Evolutionary conservation across 92 coral and sea anemone genomes (phyloP), one percentile per base, ranked within the genome.

Genomic region (Pocillopora meandrina): DNA sequence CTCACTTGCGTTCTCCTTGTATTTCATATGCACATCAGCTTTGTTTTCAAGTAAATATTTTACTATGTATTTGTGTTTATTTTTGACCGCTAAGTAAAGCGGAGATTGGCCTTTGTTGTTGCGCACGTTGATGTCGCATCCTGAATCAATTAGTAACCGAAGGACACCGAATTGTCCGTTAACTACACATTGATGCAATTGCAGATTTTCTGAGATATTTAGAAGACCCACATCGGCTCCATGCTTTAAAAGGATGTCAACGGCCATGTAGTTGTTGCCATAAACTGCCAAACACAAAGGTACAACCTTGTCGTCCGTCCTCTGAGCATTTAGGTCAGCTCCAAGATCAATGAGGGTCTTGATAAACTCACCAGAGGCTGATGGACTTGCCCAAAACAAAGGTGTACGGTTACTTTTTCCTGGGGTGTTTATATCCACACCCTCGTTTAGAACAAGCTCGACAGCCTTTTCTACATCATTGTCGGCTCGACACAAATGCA

Each of bases 261-360:
- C 0, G 72, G 72, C 72, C 72, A 67, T 12, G 72, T 67, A 67
- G 52, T 67, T 67, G 47, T 67, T 31, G 36, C 72, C 11, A 26
- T 0, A 0, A 12, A 9, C 42, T 5, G 72, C 19, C 47, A 67
- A 2, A 0, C 0, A 0, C 19, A 23, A 12, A 26, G 72, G 72
- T 9, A 49, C 9, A 26, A 12, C 5, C 9, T 67, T 26, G 7
- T 67, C 72, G 34, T 31, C 49, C 1, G 71, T 10, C 34, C 72
- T 72, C 10, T 72, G 77, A 18, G 42, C 59, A 55, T 72, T 42
- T 7, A 21, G 15, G 35, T 72, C 61, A 42, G 77, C 77, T 20
- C 77, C 77, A 18, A 72, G 77, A 72, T 72, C 60, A 72, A 72
- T 47, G 33, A 72, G 77, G 23, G 77, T 72, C 61, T 72, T 10